Evolutionary conservation across 2,888 invertebrate species (phyloP).

Genomic region (Lepidocyrtoides sp.): DNA sequence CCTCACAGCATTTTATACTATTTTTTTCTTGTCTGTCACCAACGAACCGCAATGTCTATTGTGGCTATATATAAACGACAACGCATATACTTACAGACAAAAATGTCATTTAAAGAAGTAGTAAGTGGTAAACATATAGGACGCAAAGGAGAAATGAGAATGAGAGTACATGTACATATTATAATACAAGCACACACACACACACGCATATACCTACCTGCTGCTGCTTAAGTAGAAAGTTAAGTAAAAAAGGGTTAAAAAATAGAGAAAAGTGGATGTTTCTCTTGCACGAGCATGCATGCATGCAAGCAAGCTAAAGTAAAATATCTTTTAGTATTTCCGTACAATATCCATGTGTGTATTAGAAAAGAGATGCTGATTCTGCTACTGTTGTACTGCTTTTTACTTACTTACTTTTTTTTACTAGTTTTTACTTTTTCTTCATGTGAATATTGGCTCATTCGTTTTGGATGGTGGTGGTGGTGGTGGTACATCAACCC

Average conservation of each 20-base stretch:
- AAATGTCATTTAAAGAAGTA: not conserved
- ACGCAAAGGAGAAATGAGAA: too few relatives aligned
- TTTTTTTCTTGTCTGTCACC: conserved; percentile 64
- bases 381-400: conserved; percentile 14
- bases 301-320: conserved; percentile 29
- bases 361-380: conserved; percentile 53
- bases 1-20: conserved; percentile 48
- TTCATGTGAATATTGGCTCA: conserved; percentile 78
- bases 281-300: not conserved
- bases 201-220: not conserved
- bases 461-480: conserved; percentile 44
- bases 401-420: conserved; percentile 51
- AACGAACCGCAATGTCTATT: conserved; percentile 62
- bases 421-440: conserved; percentile 57
- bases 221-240: conserved; percentile 71
- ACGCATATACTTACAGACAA: not conserved
- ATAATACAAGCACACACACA: not conserved
- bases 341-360: not conserved
- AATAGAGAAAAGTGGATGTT: conserved; percentile 21
- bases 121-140: too few relatives aligned
- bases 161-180: conserved; percentile 13
- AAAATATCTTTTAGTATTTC: conserved; percentile 51
- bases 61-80: not conserved
- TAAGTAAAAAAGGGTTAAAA: conserved; percentile 71
- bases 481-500: conserved; percentile 21